Conservation (phyloP, 1,140 invertebrate genomes). For the Euborellia annulipes region DNA sequence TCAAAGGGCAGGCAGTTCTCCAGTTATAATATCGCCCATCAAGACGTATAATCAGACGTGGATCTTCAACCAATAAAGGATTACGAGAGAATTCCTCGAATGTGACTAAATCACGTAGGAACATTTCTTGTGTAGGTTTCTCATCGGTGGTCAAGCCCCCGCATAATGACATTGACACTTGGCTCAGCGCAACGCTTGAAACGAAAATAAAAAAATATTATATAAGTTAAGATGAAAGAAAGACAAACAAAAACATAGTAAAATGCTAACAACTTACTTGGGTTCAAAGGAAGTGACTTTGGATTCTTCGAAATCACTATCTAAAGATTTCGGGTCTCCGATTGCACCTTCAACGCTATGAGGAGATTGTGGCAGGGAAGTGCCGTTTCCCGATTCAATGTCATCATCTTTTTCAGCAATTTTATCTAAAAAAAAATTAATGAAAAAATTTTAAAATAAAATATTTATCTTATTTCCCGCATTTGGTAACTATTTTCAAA, state of each 20-base stretch:
- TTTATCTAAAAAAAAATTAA: slow-evolving; percentile 11
- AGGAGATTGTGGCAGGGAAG: slow-evolving; percentile 84
- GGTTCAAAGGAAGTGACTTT: slow-evolving; percentile 38
- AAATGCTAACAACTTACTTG: slow-evolving; percentile 35
- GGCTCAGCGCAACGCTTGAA: slow-evolving; percentile 30
- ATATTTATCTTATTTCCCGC: no score
- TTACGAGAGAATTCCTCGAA: slow-evolving; percentile 73
- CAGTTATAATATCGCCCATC: slow-evolving; percentile 80
- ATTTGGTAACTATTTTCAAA: no score
- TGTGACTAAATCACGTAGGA: slow-evolving; percentile 56
- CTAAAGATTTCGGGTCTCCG: slow-evolving; percentile 46
- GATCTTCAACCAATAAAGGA: slow-evolving; percentile 61
- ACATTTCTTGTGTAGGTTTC: slow-evolving; percentile 44
- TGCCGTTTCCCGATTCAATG: slow-evolving; percentile 85
- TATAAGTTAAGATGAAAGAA: slow-evolving; percentile 3
- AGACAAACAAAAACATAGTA: no score
- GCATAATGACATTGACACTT: slow-evolving; percentile 62
- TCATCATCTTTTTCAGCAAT: slow-evolving; percentile 53
- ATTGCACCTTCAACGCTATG: slow-evolving; percentile 67
- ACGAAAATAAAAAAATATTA: slow-evolving; percentile 12
- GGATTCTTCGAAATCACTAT: slow-evolving; percentile 65
- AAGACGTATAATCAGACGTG: slow-evolving; percentile 74
- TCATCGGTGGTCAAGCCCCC: slow-evolving; percentile 49
- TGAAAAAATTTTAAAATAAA: no score
- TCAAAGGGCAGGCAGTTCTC: slow-evolving; percentile 69